Evolutionary conservation across 2,888 invertebrate species (phyloP).

Genomic region (Eupithecia dodoneata): DNA sequence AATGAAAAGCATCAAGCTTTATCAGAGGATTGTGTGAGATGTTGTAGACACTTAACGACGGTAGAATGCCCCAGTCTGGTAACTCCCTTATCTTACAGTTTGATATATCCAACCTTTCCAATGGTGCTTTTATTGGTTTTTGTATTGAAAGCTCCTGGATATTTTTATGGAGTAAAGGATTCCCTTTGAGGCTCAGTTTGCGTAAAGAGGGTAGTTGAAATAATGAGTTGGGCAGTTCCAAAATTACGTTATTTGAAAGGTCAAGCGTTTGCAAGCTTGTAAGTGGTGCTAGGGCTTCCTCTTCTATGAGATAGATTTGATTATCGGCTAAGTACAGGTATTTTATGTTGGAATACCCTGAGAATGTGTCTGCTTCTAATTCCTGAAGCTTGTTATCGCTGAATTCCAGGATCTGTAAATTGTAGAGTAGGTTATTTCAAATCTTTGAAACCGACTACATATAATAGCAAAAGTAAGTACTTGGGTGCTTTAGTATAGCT

Average conservation of each 20-base stretch:
- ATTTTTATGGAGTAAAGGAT: constrained; percentile 73
- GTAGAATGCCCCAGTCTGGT: constrained; percentile 85
- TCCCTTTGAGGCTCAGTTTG: constrained; percentile 85
- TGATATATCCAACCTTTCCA: constrained; percentile 85
- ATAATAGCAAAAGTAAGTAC: not conserved
- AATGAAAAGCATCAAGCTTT: constrained; percentile 74
- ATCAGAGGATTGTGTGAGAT: constrained; percentile 85
- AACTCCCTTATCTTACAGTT: constrained; percentile 83
- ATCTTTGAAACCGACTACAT: not conserved
- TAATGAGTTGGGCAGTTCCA: constrained; percentile 75
- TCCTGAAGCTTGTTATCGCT: constrained; percentile 83
- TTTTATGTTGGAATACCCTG: constrained; percentile 78
- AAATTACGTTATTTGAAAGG: constrained; percentile 82
- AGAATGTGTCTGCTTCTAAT: constrained; percentile 77
- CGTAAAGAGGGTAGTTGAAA: constrained; percentile 85
- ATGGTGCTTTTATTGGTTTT: constrained; percentile 84
- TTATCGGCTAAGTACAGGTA: constrained; percentile 85
- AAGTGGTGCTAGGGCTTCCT: constrained; percentile 79
- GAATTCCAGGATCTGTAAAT: constrained; percentile 83
- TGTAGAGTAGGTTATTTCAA: not conserved
- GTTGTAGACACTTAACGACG: constrained; percentile 85
- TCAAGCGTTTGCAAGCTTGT: constrained; percentile 82
- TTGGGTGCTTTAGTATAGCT: not conserved
- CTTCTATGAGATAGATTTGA: constrained; percentile 81
- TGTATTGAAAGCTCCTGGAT: constrained; percentile 66